Conservation (phyloP, 1,140 invertebrate species). For the Cecropterus lyciades region DNA sequence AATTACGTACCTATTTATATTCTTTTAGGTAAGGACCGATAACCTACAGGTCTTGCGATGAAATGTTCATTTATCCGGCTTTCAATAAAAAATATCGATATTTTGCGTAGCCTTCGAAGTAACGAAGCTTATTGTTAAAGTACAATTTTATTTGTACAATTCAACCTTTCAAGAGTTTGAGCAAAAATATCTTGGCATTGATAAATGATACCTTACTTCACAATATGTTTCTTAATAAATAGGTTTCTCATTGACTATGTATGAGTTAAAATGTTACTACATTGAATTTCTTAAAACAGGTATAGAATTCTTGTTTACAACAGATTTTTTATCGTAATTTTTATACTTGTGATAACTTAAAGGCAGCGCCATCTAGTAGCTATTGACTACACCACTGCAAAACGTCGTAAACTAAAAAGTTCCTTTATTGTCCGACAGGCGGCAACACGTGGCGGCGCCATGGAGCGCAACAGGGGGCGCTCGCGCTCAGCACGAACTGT, state of each 20-base stretch:
- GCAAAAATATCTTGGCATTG: conserved; percentile 25
- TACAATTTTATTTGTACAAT: conserved; percentile 17
- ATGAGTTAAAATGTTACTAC: neutral
- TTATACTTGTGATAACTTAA: neutral
- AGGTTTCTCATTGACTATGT: neutral
- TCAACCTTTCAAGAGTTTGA: conserved; percentile 17
- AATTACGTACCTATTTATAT: too few species aligned
- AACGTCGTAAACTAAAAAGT: conserved; percentile 39
- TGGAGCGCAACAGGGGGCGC: conserved; percentile 79
- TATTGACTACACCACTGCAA: neutral
- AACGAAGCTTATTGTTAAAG: conserved; percentile 25
- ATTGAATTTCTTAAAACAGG: neutral
- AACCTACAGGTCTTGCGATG: neutral
- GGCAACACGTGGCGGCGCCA: conserved; percentile 82
- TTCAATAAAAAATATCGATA: conserved; percentile 1
- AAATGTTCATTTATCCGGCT: neutral
- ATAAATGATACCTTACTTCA: conserved; percentile 10
- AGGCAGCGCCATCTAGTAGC: conserved; percentile 46
- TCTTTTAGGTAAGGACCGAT: too few species aligned
- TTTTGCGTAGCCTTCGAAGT: conserved; percentile 3
- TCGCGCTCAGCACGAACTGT: conserved; percentile 91
- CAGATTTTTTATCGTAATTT: neutral
- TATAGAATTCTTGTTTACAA: neutral
- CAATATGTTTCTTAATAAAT: conserved; percentile 1
- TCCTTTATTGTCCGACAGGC: conserved; percentile 62